Base-by-base conservation (phyloP, 1,140 invertebrate genomes). In the Oscheius sp. region DNA sequence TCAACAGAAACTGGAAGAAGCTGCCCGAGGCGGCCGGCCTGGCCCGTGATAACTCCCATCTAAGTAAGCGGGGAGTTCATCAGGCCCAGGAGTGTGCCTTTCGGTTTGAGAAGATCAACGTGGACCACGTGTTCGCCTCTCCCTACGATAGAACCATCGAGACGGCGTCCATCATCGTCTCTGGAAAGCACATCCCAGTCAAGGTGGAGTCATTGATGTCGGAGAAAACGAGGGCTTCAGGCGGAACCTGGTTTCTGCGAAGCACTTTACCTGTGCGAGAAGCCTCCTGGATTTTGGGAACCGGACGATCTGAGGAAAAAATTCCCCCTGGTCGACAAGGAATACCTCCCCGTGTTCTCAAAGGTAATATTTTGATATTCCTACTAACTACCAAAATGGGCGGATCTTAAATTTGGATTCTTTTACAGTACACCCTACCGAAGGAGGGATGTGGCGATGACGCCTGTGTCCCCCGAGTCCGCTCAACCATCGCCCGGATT, bases 71-170 rank as follows among this genome's bases (percentile, higher is more conserved):
- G 23, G 80, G 80, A 45, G 61, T 59, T 36, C 36, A 68, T 38
- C 80, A 82, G 38, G 80, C 80, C 28, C 32, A 78, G 20, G 80
- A 82, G 23, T 64, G 82, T 2, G 63, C 29, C 18, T 70, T 64
- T 59, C 59, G 77, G 67, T 82, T 69, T 34, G 34, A 75, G 45
- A 75, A 75, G 18, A 73, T 74, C n/a, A 62, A 46, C 13, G 68
- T 82, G 15, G 71, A 79, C 34, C 77, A 82, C 45, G 62, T 79
- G 38, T 82, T 80, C 52, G 76, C 75, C 18, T 83, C 80, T 1
- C 80, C 80, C 32, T 82, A 84, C 45, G 82, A 84, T 64, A 52
- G 80, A 69, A 82, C 80, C 18, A 65, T 82, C 4, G 82, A 82
- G 61, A 82, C 80, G n/a, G 79, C 78, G 1, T 76, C 75, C 1